phyloP scores from a whole-genome alignment of 2,888 invertebrate genomes.

The Caenorhabditis uteleia region DNA sequence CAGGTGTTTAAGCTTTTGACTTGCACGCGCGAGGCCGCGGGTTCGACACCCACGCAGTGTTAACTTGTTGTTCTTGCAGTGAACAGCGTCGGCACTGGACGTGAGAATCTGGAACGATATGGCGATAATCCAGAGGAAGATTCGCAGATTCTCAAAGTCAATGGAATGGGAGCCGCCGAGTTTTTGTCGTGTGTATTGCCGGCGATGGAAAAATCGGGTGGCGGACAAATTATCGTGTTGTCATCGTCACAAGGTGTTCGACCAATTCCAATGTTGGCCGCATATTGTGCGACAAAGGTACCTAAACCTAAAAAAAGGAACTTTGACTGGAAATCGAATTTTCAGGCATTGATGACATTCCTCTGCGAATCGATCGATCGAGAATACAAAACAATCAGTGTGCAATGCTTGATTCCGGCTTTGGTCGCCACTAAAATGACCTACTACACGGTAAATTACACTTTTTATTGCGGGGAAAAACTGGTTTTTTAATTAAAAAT shows the following conservation, averaged over 20 bases:
- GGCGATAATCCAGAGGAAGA: conserved; percentile 66
- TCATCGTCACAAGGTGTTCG: conserved; percentile 65
- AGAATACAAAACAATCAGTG: conserved; percentile 62
- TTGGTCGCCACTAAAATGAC: conserved; percentile 68
- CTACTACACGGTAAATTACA: conserved; percentile 59
- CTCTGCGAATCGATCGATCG: conserved; percentile 63
- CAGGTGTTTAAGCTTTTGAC: too few relatives aligned
- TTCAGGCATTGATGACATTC: conserved; percentile 63
- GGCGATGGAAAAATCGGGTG: conserved; percentile 64
- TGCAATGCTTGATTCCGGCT: conserved; percentile 66
- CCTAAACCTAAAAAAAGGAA: conserved; percentile 20
- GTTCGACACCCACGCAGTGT: too few relatives aligned
- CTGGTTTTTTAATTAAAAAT: too few relatives aligned
- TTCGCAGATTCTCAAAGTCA: conserved; percentile 61
- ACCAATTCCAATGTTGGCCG: conserved; percentile 66
- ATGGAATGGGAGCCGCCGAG: conserved; percentile 65
- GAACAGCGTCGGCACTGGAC: conserved; percentile 67
- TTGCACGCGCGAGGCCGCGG: too few relatives aligned
- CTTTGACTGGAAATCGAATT: background rate
- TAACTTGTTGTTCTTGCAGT: conserved; percentile 46
- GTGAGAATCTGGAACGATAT: conserved; percentile 63
- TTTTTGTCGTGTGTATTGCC: conserved; percentile 63
- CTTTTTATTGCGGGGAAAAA: too few relatives aligned
- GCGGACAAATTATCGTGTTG: conserved; percentile 66
- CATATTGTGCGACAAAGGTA: conserved; percentile 66